Conservation (phyloP, 37 sponge, comb jelly and placozoan genomes). For the Theonella swinhoei region DNA sequence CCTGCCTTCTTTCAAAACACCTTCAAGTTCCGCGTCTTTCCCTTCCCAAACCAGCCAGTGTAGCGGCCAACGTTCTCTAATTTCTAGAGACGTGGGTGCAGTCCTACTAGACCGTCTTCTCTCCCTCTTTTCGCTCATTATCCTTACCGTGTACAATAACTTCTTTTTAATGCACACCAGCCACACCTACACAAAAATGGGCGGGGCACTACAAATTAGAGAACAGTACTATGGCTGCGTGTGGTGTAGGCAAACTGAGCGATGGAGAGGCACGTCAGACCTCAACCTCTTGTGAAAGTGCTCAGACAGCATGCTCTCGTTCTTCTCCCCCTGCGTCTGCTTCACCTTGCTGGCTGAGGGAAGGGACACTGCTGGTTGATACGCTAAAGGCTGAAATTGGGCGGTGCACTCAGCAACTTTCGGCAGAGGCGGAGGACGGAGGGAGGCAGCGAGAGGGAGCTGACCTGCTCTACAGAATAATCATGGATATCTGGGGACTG, state of each 20-base stretch:
- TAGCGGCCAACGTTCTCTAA: slow-evolving; percentile 73
- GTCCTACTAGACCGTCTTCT: slow-evolving; percentile 1
- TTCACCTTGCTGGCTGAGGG: slow-evolving; percentile 14
- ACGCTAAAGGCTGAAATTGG: slow-evolving; percentile 2
- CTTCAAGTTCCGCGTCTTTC: slow-evolving; percentile 39
- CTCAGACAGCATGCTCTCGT: too few species aligned
- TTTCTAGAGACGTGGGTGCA: not conserved
- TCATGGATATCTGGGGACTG: slow-evolving; percentile 39
- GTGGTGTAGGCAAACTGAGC: too few species aligned
- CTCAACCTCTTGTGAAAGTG: too few species aligned
- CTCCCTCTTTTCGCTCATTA: not conserved
- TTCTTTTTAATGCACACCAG: too few species aligned
- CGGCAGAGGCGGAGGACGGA: not conserved
- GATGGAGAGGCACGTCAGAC: too few species aligned
- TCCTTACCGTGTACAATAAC: not conserved
- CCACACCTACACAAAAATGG: not conserved
- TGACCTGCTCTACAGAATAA: slow-evolving; percentile 3
- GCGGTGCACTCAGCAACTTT: not conserved
- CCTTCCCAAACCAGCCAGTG: slow-evolving; percentile 85
- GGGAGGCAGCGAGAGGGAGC: slow-evolving; percentile 20
- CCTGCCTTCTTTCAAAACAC: slow-evolving; percentile 31
- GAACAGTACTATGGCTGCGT: too few species aligned
- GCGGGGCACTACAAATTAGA: too few species aligned
- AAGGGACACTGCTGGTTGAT: slow-evolving; percentile 1
- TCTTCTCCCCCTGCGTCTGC: too few species aligned